Evolutionary conservation across 2,888 invertebrate genomes (phyloP).

Genomic region (Desoria tigrina): DNA sequence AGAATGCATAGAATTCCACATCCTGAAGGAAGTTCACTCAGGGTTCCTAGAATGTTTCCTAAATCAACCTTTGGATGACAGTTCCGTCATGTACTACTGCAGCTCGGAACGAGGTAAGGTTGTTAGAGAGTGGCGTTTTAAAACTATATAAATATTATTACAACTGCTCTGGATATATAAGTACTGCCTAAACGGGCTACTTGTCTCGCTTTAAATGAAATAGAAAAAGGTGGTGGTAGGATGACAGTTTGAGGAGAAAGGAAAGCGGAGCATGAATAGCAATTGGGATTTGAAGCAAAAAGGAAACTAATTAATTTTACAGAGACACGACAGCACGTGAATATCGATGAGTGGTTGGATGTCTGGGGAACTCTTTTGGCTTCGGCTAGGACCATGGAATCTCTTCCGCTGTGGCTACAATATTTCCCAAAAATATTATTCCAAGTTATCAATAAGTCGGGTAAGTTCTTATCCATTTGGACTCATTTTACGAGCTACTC

Average conservation of each 20-base stretch:
- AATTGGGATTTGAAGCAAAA: no score
- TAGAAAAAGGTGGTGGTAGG: no score
- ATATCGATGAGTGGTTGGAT: constrained; percentile 69
- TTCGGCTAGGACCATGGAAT: constrained; percentile 62
- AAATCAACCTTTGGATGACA: constrained; percentile 55
- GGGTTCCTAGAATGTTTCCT: constrained; percentile 72
- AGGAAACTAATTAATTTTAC: constrained; percentile 9
- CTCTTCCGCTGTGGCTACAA: constrained; percentile 73
- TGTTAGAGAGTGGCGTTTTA: constrained; percentile 25
- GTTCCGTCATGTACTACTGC: constrained; percentile 53
- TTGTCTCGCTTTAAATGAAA: no score
- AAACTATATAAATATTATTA: background rate
- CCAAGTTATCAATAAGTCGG: constrained; percentile 69
- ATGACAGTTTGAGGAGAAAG: no score
- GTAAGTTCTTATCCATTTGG: constrained; percentile 59
- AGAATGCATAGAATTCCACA: constrained; percentile 72
- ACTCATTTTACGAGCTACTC: no score
- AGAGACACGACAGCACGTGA: constrained; percentile 54
- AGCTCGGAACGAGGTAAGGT: constrained; percentile 47
- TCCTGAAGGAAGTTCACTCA: constrained; percentile 70
- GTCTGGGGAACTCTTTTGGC: constrained; percentile 67
- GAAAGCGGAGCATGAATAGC: no score
- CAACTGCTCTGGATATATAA: no score
- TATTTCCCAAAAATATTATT: constrained; percentile 72
- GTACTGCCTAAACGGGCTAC: background rate